Evolutionary conservation across 2,888 invertebrate genomes (phyloP).

Genomic region (Rhagonycha lutea): DNA sequence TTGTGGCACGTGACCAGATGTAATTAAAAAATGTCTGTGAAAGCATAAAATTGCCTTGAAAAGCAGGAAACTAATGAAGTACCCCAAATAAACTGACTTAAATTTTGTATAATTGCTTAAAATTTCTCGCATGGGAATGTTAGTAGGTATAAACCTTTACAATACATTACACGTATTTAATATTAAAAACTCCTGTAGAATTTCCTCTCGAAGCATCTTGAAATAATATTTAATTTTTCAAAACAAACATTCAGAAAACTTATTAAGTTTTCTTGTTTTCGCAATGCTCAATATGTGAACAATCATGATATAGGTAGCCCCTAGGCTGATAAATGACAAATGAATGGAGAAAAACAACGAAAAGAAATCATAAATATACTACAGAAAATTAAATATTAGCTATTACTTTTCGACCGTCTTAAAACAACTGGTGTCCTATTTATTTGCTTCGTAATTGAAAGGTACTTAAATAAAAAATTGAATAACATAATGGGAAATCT

Average conservation of each 20-base stretch:
- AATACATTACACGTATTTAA: too few relatives aligned
- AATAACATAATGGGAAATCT: neutral
- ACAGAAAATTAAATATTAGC: neutral
- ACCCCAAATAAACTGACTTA: neutral
- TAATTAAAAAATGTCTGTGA: neutral
- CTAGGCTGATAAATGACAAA: neutral
- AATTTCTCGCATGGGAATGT: neutral
- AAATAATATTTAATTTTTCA: neutral
- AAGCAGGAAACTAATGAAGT: neutral
- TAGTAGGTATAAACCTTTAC: too few relatives aligned
- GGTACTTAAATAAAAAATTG: neutral
- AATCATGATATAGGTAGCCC: neutral
- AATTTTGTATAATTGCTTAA: neutral
- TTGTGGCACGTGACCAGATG: neutral
- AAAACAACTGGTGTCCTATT: neutral
- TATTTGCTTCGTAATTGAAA: neutral
- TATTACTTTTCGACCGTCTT: neutral
- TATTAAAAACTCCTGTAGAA: neutral
- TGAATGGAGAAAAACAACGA: neutral
- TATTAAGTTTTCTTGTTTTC: neutral
- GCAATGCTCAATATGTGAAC: neutral
- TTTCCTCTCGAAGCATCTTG: neutral
- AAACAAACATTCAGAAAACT: conserved; percentile 1
- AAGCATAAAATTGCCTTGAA: neutral
- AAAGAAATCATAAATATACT: neutral